Evolutionary conservation across 2,888 invertebrate genomes (phyloP).

Genomic region (Dicroscelio sp.): DNA sequence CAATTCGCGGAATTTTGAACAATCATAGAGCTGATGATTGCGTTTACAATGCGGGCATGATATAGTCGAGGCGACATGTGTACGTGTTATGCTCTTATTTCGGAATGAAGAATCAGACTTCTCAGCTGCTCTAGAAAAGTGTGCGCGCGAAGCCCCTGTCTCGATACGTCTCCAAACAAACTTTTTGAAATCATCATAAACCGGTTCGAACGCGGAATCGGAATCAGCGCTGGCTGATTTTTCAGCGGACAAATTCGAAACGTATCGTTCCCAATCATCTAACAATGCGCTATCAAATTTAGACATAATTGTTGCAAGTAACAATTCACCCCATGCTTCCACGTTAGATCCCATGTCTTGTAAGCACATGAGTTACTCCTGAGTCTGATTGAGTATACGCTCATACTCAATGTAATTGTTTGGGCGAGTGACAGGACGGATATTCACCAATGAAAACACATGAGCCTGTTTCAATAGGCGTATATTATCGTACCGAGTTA

Average conservation of each 20-base stretch:
- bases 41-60: background rate
- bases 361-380: conserved; percentile 44
- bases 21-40: background rate
- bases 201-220: background rate
- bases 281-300: conserved; percentile 13
- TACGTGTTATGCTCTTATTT: background rate
- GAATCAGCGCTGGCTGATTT: too few relatives aligned
- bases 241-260: background rate
- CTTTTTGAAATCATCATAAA: conserved; percentile 33
- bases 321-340: conserved; percentile 17
- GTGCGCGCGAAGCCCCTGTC: background rate
- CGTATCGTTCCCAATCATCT: conserved; percentile 1
- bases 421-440: conserved; percentile 17
- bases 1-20: background rate
- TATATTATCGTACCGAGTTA: conserved; percentile 37
- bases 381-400: conserved; percentile 50
- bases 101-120: background rate
- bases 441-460: background rate
- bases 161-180: conserved; percentile 41
- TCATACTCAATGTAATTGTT: conserved; percentile 53
- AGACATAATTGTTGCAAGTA: background rate
- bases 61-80: background rate
- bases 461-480: conserved; percentile 44
- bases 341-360: conserved; percentile 23
- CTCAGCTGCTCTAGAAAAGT: background rate